Conservation (phyloP, 2,888 invertebrate genomes). For the Stramonita haemastoma region DNA sequence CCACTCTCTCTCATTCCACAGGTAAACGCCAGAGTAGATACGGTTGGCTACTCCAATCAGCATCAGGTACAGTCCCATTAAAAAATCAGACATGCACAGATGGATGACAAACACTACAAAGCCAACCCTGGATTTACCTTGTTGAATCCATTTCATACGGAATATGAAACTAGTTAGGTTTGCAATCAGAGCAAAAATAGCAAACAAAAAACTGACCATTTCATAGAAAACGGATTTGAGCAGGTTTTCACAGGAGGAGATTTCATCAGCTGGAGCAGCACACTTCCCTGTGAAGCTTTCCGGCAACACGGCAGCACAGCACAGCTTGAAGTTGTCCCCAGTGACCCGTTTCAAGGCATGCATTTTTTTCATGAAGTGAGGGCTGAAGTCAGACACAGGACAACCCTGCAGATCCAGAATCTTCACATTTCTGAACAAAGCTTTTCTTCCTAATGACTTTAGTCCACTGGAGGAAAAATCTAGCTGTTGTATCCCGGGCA, state of each 20-base stretch:
- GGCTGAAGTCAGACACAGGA: background rate
- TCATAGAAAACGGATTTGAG: background rate
- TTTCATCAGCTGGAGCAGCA: constrained; percentile 29
- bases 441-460: background rate
- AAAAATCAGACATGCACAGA: constrained; percentile 46
- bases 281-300: background rate
- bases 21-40: constrained; percentile 55
- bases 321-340: constrained; percentile 32
- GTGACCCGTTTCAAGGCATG: background rate
- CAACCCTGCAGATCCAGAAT: constrained; percentile 1
- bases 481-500: background rate
- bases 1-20: constrained; percentile 59
- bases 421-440: background rate
- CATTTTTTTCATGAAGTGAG: constrained; percentile 11
- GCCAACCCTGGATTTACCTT: background rate
- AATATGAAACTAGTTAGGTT: constrained; percentile 13
- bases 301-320: constrained; percentile 17
- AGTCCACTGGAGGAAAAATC: background rate
- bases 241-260: constrained; percentile 37
- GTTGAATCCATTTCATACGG: background rate
- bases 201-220: background rate
- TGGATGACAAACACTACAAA: constrained; percentile 40
- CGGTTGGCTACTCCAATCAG: constrained; percentile 57
- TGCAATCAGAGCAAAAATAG: constrained; percentile 16
- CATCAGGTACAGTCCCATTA: constrained; percentile 59